These are phyloP conservation scores for Sula dactylatra DNA, from an alignment of 2,113 vertebrate species.

Conservation along the genomic window DNA sequence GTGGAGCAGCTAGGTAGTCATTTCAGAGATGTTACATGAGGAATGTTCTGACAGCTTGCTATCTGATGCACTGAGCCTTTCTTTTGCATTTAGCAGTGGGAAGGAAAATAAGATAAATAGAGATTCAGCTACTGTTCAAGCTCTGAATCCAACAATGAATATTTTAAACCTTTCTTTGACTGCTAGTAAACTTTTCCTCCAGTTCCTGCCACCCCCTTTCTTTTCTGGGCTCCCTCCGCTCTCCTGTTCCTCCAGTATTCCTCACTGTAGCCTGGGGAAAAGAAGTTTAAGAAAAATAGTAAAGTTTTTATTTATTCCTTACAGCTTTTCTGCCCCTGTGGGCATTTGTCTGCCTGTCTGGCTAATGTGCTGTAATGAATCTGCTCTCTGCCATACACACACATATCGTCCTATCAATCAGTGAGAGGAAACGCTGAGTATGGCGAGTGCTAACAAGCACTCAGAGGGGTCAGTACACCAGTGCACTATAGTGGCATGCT, in stretches of 20 bases:
- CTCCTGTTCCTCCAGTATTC: constrained; percentile 1
- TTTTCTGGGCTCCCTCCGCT: background rate
- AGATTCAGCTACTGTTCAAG: background rate
- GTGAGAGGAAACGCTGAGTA: constrained; percentile 35
- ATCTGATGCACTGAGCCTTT: background rate
- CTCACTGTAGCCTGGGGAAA: constrained; percentile 52
- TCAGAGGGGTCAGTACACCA: constrained; percentile 29
- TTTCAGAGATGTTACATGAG: background rate
- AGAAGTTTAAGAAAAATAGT: constrained; percentile 47
- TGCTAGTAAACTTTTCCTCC: constrained; percentile 35
- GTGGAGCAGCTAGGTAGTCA: background rate
- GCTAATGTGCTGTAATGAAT: constrained; percentile 66
- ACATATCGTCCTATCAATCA: constrained; percentile 26
- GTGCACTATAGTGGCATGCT: background rate
- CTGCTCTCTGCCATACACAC: constrained; percentile 45
- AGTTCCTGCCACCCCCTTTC: background rate
- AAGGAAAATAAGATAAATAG: background rate
- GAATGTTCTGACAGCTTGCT: background rate
- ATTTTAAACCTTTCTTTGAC: constrained; percentile 24
- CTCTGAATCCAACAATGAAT: background rate
- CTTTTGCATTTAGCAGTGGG: background rate
- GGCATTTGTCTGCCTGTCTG: constrained; percentile 65
- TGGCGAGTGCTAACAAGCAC: constrained; percentile 44
- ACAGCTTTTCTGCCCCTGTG: constrained; percentile 60
- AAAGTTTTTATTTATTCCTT: constrained; percentile 70